A percentile compares a stretch with the other conserved stretches of the same genome.
Evolutionary conservation across 1,140 invertebrate species (phyloP).

Genomic region (Andrena cerasifolii): DNA sequence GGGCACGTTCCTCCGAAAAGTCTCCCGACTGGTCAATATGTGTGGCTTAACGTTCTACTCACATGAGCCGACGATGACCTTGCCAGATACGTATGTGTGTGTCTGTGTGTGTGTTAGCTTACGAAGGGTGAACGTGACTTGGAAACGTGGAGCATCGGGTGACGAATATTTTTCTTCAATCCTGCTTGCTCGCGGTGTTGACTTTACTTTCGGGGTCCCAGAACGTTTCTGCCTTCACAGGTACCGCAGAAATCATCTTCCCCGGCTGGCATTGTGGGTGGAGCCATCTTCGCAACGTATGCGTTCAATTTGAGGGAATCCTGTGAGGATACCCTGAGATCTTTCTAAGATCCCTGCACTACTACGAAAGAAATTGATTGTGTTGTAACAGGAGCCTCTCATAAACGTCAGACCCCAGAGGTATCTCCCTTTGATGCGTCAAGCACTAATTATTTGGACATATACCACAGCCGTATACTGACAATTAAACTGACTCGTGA

Average conservation of each 20-base stretch:
- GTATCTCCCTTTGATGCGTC: too few relatives aligned
- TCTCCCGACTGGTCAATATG: constrained; percentile 45
- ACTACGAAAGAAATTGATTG: too few relatives aligned
- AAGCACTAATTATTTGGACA: too few relatives aligned
- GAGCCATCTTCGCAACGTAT: background rate
- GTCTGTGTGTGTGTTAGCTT: constrained; percentile 2
- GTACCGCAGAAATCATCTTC: background rate
- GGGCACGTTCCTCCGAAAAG: constrained; percentile 35
- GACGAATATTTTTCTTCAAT: constrained; percentile 4
- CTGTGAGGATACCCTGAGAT: too few relatives aligned
- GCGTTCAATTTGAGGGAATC: too few relatives aligned
- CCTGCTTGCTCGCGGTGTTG: background rate
- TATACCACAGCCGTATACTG: too few relatives aligned
- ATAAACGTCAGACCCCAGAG: too few relatives aligned
- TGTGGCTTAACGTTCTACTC: constrained; percentile 49
- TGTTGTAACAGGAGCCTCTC: too few relatives aligned
- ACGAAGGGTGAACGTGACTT: background rate
- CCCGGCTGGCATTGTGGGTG: background rate
- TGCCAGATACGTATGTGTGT: constrained; percentile 24
- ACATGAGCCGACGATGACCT: constrained; percentile 1
- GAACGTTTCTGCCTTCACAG: background rate
- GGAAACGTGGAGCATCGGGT: background rate
- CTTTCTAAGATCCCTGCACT: too few relatives aligned
- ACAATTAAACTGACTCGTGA: too few relatives aligned
- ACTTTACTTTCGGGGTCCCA: background rate